A percentile compares a stretch with the other conserved stretches of the same genome.
Evolutionary conservation across 1,140 invertebrate genomes (phyloP).

Genomic region (Samia ricini): DNA sequence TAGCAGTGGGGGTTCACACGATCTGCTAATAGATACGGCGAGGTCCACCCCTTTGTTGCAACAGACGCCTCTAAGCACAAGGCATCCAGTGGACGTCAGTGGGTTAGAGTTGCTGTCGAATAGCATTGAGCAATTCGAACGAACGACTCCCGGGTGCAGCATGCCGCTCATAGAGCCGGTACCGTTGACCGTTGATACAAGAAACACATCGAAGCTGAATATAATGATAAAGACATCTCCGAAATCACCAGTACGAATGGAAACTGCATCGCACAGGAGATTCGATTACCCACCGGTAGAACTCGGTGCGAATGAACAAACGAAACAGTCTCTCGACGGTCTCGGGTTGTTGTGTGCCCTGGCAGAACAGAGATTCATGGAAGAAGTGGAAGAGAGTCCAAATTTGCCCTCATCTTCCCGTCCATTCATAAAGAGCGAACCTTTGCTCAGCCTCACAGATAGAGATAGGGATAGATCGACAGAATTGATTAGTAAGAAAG

Average conservation of each 20-base stretch:
- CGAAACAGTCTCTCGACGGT: slow-evolving; percentile 80
- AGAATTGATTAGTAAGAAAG: slow-evolving; percentile 49
- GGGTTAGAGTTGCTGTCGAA: slow-evolving; percentile 89
- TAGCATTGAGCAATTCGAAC: slow-evolving; percentile 87
- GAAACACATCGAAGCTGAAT: slow-evolving; percentile 52
- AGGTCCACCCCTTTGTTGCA: slow-evolving; percentile 43
- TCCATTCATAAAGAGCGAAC: slow-evolving; percentile 61
- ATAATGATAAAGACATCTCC: slow-evolving; percentile 72
- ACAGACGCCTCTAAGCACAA: slow-evolving; percentile 25
- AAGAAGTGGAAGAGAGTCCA: slow-evolving; percentile 80
- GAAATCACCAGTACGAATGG: slow-evolving; percentile 60
- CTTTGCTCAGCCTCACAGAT: slow-evolving; percentile 54
- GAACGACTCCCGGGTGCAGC: slow-evolving; percentile 57
- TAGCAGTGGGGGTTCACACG: slow-evolving; percentile 56
- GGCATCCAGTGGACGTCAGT: slow-evolving; percentile 82
- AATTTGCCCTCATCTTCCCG: slow-evolving; percentile 38
- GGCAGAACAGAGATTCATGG: slow-evolving; percentile 90
- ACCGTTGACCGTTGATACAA: slow-evolving; percentile 61
- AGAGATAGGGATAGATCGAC: slow-evolving; percentile 36
- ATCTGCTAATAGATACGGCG: slow-evolving; percentile 63
- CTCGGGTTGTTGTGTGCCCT: slow-evolving; percentile 89
- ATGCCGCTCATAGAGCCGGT: slow-evolving; percentile 53
- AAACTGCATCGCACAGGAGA: slow-evolving; percentile 48
- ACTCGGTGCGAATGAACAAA: slow-evolving; percentile 30
- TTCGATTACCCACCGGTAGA: slow-evolving; percentile 61